phyloP scores from a whole-genome alignment of 2,888 invertebrate genomes.

The Melieria omissa region DNA sequence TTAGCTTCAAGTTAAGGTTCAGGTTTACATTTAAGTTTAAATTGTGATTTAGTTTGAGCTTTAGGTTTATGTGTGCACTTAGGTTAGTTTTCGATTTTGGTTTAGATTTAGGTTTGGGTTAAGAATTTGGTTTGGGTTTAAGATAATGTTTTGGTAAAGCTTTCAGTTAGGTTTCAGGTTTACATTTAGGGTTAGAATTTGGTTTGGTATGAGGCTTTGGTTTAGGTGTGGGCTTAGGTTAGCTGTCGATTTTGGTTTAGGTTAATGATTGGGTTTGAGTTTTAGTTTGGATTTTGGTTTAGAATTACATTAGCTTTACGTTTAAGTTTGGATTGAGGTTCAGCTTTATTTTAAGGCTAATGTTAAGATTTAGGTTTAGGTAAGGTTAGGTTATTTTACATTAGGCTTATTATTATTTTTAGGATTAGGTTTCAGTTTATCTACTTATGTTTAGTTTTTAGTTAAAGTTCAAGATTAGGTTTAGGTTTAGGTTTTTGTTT shows the following conservation, averaged over 20 bases:
- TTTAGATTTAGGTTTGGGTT: constrained; percentile 13
- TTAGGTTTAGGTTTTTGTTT: constrained; percentile 9
- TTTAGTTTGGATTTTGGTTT: constrained; percentile 3
- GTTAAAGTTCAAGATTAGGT: constrained; percentile 5
- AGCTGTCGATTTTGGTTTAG: background rate
- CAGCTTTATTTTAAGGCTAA: constrained; percentile 13
- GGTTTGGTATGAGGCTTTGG: background rate
- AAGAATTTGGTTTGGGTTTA: constrained; percentile 8
- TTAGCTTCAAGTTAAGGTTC: background rate
- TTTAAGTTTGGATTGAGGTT: constrained; percentile 1
- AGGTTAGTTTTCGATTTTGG: background rate
- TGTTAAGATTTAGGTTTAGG: constrained; percentile 5
- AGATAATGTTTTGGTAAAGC: background rate
- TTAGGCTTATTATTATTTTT: too few relatives aligned
- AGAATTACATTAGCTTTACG: too few relatives aligned
- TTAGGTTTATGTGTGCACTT: background rate
- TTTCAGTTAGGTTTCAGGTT: background rate
- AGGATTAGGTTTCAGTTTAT: too few relatives aligned
- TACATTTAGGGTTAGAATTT: background rate
- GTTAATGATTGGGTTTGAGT: constrained; percentile 5
- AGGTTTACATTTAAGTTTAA: background rate
- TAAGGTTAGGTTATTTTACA: background rate
- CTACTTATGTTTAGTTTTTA: too few relatives aligned
- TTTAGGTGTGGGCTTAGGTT: background rate
- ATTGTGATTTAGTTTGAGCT: background rate